Evolutionary conservation across 1,140 invertebrate genomes (phyloP), one percentile per base, ranked within the genome.

Genomic region (Cydia strobilella): DNA sequence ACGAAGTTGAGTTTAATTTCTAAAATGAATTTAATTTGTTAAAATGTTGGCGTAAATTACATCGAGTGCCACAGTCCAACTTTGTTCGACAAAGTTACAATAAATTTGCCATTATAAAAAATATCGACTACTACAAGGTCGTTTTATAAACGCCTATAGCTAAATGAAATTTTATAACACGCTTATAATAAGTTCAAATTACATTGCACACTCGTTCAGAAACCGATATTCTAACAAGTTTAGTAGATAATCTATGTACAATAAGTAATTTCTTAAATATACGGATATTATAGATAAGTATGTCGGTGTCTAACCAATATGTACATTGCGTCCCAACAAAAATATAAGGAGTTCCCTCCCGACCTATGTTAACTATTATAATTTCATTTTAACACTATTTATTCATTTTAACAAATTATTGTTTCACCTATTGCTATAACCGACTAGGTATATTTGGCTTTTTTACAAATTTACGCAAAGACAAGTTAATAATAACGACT

Each of bases 381-480:
- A 31, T 66, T 66, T 66, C 27, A 66, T 66, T 66, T 25, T 25
- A 66, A 66, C 63, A 66, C 63, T 35, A 66, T 66, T 66, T 31
- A 31, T 66, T 66, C 63, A 66, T 66, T 66, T 35, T 66, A 66
- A 66, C 63, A 35, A 66, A 15, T 66, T 66, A 66, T 66, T 66
- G 27, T 66, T 66, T 66, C 63, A 66, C 63, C 63, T 66, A 31
- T 66, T 66, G 63, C 63, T 66, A 66, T 66, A 66, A 66, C 27
- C 63, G 63, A 66, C 63, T 66, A 66, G 63, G 35, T 12, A 10
- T 66, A 66, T 66, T 66, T 66, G 63, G 63, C 63, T 35, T 66
- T 27, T 66, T 15, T 66, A 31, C 25, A 31, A 66, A 31, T 31
- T 4, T n/a, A 66, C 31, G 23, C 51, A 54, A 15, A 54, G n/a